Evolutionary conservation across 2,888 invertebrate species (phyloP).

Genomic region (Seira musarum): DNA sequence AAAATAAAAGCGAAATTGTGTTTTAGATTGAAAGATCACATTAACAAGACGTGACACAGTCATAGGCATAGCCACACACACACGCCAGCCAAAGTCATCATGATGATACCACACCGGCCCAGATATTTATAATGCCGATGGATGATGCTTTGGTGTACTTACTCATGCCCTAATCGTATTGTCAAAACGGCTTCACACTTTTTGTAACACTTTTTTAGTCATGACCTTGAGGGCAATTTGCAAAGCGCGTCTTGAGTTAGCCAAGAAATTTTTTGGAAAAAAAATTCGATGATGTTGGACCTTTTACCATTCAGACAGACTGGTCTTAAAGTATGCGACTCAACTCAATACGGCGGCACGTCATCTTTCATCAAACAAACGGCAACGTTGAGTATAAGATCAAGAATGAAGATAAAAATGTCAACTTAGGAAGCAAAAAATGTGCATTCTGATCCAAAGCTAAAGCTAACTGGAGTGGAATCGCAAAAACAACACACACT

Average conservation of each 20-base stretch:
- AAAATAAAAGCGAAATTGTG: neutral
- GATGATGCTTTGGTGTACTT: neutral
- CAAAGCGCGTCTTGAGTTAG: constrained; percentile 28
- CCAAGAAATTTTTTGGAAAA: neutral
- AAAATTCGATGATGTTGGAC: neutral
- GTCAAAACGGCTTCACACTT: neutral
- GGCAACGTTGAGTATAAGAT: too few species aligned
- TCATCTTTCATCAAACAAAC: neutral
- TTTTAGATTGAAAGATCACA: neutral
- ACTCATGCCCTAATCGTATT: neutral
- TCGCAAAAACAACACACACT: neutral
- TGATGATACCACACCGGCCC: too few species aligned
- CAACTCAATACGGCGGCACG: neutral
- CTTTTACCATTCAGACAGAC: constrained; percentile 10
- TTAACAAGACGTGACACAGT: constrained; percentile 15
- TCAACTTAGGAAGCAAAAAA: too few species aligned
- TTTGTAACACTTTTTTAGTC: neutral
- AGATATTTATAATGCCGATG: too few species aligned
- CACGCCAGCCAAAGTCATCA: too few species aligned
- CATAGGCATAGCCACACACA: constrained; percentile 1
- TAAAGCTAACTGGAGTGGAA: too few species aligned
- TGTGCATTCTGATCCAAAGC: too few species aligned
- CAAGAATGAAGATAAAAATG: too few species aligned
- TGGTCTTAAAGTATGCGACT: constrained; percentile 3
- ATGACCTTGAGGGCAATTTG: constrained; percentile 54